Base-by-base conservation (phyloP, 1,140 invertebrate species). In the Acromyrmex heyeri region DNA sequence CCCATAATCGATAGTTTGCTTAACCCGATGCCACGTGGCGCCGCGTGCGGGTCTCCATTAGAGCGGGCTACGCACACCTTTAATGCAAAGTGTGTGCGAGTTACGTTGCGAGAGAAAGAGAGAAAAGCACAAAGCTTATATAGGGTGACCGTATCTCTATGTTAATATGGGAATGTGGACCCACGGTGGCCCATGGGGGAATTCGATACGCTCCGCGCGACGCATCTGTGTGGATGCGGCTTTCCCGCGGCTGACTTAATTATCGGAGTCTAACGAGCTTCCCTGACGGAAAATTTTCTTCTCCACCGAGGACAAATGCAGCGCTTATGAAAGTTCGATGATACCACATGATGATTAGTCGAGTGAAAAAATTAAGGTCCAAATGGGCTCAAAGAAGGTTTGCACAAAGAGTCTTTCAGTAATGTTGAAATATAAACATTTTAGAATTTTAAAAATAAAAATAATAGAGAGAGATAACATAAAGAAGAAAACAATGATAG, bases 1-100 rank as follows among this genome's bases (percentile, higher is more conserved):
- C 94, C 93, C 91, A 95, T 95, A 95, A 95, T 95, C 94, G 94
- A 95, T 95, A 95, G 94, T 95, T 95, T 95, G 94, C 94, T 95
- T 94, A 95, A 95, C 94, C 93, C 91, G 91, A 90, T 79, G 93
- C 92, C 94, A 94, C 94, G 94, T 94, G 94, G 92, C 94, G 94
- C 93, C 94, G 93, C 93, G 94, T 94, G 94, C 91, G 89, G 86
- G 85, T 82, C 93, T 93, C 94, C 94, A 95, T 95, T 94, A 94
- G 92, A 89, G 86, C 87, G 55, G 44, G 55, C 50, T 55, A 48
- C 67, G 65, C 67, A 30, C 79, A 79, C 69, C 70, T 83, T 76
- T 69, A 87, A 86, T 82, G 82, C 44, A 89, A 91, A 91, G 65
- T 88, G 73, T 70, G 82, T 48, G 77, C 77, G 75, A 65, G 61